A percentile compares a stretch with the other conserved stretches of the same genome.
phyloP scores from a whole-genome alignment of 2,113 vertebrate species.

The Burhinus oedicnemus region DNA sequence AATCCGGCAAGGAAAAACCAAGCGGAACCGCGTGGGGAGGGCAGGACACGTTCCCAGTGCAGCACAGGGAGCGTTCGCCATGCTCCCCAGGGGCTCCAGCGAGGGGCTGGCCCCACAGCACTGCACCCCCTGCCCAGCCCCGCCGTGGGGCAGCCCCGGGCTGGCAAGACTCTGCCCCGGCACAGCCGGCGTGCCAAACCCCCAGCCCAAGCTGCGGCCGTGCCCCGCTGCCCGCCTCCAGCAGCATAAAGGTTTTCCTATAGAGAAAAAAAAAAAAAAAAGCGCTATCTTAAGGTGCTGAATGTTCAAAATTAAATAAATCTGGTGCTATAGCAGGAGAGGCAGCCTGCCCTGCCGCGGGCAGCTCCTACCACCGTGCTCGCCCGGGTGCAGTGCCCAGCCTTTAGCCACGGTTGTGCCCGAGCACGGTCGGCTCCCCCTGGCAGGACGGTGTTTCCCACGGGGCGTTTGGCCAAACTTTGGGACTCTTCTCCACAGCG shows the following conservation, averaged over 20 bases:
- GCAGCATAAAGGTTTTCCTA: not conserved
- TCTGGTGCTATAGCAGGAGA: not conserved
- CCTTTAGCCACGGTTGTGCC: not conserved
- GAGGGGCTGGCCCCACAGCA: no score
- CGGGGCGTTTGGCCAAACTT: not conserved
- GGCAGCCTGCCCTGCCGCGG: not conserved
- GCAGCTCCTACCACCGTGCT: not conserved
- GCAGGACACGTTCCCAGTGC: not conserved
- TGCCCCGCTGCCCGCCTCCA: not conserved
- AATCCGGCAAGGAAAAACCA: not conserved
- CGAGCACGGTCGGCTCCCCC: no score
- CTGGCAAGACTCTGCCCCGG: not conserved
- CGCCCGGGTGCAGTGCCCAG: accelerated
- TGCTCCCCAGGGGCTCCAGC: not conserved
- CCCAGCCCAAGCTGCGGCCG: no score
- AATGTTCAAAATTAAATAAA: not conserved
- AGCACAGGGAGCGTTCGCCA: no score
- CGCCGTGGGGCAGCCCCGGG: accelerated
- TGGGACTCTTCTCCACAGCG: not conserved
- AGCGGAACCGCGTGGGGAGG: not conserved
- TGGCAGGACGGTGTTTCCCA: accelerated
- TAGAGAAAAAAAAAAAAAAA: not conserved
- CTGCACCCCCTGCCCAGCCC: not conserved
- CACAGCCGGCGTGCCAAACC: not conserved
- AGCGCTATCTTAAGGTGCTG: not conserved